Base-by-base conservation (phyloP, 2,888 invertebrate species). In the Agriopis leucophaearia region DNA sequence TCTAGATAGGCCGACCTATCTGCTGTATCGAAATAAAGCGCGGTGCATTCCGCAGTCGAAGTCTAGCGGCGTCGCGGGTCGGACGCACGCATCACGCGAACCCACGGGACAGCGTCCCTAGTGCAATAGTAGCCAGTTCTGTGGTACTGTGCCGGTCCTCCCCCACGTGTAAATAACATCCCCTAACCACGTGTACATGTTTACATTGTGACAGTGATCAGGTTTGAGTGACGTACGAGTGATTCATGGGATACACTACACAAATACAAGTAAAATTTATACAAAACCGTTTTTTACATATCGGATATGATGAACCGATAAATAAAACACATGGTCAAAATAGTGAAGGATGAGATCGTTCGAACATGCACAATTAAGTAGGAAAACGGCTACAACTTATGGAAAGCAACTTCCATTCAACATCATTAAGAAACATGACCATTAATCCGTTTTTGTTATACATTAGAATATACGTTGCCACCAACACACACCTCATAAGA, bases 21-120 rank as follows among this genome's bases (percentile, higher is more conserved):
- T 60, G 58, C 60, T 65, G 68, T 58, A 66, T 74, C 68, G 67
- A 74, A 74, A 74, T 72, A 72, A 72, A 68, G 72, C 72, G 38
- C 66, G 48, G 48, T 71, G 75, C 74, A 75, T 73, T 72, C 71
- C 71, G 74, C 83, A 85, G 84, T 83, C 80, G 80, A 74, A 76
- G 71, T 74, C 36, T 66, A 63, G 72, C 74, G 73, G 74, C 75
- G 78, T 73, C 75, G 76, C 71, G 78, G 78, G 78, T 74, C 85
- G 82, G 82, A 83, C 86, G 83, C 81, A 35, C 79, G 80, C 74
- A 70, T 6, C 61, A 64, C 74, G 71, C 71, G 73, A 38, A 5
- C 1, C 44, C 16, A 15, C 15, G 48, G 12, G 0, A 54, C 58
- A 36, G 10, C 36, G 18, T 48, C 38, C 36, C 16, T 38, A 48